Evolutionary conservation across 2,797 vertebrate species (phyloP).

Genomic region (Neosalanx taihuensis): DNA sequence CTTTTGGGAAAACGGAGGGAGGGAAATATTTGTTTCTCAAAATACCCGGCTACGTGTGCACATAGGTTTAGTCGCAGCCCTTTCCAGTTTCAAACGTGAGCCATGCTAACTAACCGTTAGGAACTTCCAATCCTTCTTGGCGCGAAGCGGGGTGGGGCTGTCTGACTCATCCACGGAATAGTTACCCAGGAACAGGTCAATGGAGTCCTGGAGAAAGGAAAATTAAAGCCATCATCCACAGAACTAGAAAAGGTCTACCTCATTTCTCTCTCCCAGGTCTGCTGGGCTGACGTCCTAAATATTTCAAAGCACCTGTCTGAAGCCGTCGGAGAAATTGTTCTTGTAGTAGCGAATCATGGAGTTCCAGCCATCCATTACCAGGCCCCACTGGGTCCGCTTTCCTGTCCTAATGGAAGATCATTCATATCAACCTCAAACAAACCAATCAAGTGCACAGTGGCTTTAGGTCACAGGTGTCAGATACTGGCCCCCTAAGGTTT

Average conservation of each 20-base stretch:
- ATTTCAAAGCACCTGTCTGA: constrained; percentile 82
- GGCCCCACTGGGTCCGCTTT: constrained; percentile 90
- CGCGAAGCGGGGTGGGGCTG: constrained; percentile 81
- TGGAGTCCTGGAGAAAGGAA: constrained; percentile 81
- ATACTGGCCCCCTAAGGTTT: too few species aligned
- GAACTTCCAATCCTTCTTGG: constrained; percentile 95
- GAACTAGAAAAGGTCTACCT: not conserved
- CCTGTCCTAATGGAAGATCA: constrained; percentile 83
- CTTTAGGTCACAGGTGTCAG: not conserved
- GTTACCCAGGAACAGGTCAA: constrained; percentile 97
- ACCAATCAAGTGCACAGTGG: not conserved
- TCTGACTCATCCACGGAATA: constrained; percentile 93
- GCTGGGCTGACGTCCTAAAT: not conserved
- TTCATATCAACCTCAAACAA: not conserved
- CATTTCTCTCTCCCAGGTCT: not conserved
- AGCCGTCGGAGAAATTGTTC: constrained; percentile 98
- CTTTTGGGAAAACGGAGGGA: too few species aligned
- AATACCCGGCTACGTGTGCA: too few species aligned
- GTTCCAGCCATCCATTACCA: constrained; percentile 96
- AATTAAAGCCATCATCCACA: not conserved
- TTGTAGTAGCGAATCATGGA: constrained; percentile 96
- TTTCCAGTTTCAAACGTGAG: not conserved
- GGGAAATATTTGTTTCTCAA: too few species aligned
- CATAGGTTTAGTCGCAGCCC: too few species aligned
- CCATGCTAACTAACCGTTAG: constrained; percentile 80